Base-by-base conservation (phyloP, 2,113 vertebrate genomes). In the Pristiophorus japonicus region DNA sequence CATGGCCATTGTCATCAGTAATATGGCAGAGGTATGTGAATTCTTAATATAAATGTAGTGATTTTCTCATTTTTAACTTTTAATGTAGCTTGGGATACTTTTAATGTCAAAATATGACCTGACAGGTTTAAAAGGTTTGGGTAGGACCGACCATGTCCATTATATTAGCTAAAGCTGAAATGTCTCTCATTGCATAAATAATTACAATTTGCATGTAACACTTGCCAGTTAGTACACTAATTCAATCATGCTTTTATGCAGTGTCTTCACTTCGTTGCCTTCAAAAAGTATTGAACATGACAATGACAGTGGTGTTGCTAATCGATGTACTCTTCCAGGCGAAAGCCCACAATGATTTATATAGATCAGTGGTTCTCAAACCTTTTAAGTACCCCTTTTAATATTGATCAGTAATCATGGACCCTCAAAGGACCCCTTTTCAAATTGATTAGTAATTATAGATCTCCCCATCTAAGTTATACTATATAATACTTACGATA, bases 1-100 rank as follows among this genome's bases (percentile, higher is more conserved):
- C 97, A 99, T 99, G 99, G 99, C 99, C 10, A 99, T 99, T 96
- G 99, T 99, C 96, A 99, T 99, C 97, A 99, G 98, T 97, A 99
- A 99, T 97, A 98, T 99, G 98, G 98, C 98, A 10, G 99, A 99
- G 99, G 99, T 99, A 97, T 97, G 97, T 20, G 14, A 93, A 0
- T 0, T 38, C 95, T 81, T 55, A 34, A 1, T 81, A 70, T 95
- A 62, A 66, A 22, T 93, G 30, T 27, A 85, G 20, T 85, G n/a
- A 45, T 42, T 73, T 73, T 27, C 30, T 73, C 30, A 81, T 42
- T 81, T 81, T 20, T 59, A 59, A 62, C 30, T 59, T 62, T n/a
- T n/a, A 34, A 62, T 62, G n/a, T 22, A 63, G 7, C 30, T 34
- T 62, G 20, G 20, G n/a, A 38, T 92, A 38, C 20, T 42, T 10